Base-by-base conservation (phyloP, 2,113 vertebrate species). In the Micronycteris hirsuta region DNA sequence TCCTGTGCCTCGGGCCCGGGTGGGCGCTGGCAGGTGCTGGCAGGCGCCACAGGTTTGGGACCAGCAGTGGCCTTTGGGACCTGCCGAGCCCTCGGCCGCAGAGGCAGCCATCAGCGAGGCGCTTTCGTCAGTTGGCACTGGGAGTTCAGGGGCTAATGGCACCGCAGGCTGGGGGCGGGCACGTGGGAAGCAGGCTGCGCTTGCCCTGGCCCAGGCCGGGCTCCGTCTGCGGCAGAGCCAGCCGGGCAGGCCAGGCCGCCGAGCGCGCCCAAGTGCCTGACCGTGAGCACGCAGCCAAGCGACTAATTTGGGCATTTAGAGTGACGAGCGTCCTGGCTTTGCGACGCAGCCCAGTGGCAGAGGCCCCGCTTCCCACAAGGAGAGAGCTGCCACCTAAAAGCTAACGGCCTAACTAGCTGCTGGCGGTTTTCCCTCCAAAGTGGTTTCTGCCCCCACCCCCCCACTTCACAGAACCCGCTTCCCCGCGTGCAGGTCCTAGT, bases 311-410 rank as follows among this genome's bases (percentile, higher is more conserved):
- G 68, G 45, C 28, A 1, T 68, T 96, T 71, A 70, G n/a, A 92
- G 58, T 73, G 92, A 52, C 65, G 70, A 67, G n/a, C 10, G 4
- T 33, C 15, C 56, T 41, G 24, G 36, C 73, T 58, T 13, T 71
- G 10, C 16, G 9, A 63, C 3, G 2, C 41, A 2, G 7, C 70
- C 19, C 65, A 49, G 41, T 31, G 17, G 43, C 31, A 0, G 70
- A 85, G 82, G 36, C 92, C 36, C 68, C 13, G 0, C 83, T 95
- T 85, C 14, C 61, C 67, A 86, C 77, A 85, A 89, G 61, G 77
- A 52, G 26, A 45, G 17, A 68, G 49, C 63, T 19, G 9, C 41
- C 16, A 6, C 81, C 81, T 92, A n/a, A 47, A 26, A 45, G 22
- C 65, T 61, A 61, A 43, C 77, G 65, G 65, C 54, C 28, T n/a